Evolutionary conservation across 2,888 invertebrate genomes (phyloP), one percentile per base, ranked within the genome.

Genomic region (Phaedon cochleariae): DNA sequence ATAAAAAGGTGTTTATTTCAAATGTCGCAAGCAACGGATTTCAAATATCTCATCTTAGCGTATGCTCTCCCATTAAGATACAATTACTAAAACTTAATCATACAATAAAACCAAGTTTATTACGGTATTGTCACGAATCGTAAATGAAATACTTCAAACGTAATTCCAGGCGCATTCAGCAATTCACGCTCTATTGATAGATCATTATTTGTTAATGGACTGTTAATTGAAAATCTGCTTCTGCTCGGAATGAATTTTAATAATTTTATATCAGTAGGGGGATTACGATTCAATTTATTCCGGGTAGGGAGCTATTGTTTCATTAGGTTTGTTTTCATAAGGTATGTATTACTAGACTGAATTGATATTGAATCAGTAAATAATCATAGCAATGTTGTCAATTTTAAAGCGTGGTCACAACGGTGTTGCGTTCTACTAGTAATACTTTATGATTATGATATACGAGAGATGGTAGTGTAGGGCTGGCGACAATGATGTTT

Each of bases 121-220:
- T 68, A 62, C 55, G 65, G 57, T 57, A 67, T 64, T 68, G 69
- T 68, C 69, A 72, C 68, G 68, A 64, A 52, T 68, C 57, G 46
- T 65, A 67, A 70, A 67, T 67, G 67, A 68, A 59, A 67, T 65
- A 67, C 67, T 70, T 68, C 63, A 67, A 70, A 72, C 62, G 68
- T 68, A 72, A 68, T 72, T 67, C 68, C 69, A 49, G 53, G 29
- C 49, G 66, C 69, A 67, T 68, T 67, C 66, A 52, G 57, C 60
- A 65, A 69, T 71, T 67, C 64, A 67, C 67, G 67, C 63, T 65
- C 68, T 62, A 68, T 69, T 69, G 71, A 71, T 65, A 64, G 69
- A 68, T 69, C 67, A 61, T 69, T 71, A 67, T 69, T 71, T 65
- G 71, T 68, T 71, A 69, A 69, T 68, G 65, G 68, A 69, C 62